Evolutionary conservation across 2,113 vertebrate genomes (phyloP).

Genomic region (Sceloporus tristichus): DNA sequence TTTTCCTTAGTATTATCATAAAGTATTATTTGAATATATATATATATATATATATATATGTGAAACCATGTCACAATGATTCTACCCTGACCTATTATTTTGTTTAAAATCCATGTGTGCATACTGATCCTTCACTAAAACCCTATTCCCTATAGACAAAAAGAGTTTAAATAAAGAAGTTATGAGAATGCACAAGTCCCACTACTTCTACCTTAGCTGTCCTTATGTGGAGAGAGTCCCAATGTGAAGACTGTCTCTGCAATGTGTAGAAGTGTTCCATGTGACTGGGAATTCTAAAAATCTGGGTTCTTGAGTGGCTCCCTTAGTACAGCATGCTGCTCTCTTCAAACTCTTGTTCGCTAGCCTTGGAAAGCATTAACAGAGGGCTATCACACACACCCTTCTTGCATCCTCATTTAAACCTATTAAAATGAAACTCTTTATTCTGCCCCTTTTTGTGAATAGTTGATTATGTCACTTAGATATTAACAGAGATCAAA

Average conservation of each 20-base stretch:
- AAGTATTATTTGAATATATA: background rate
- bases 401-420: too few species aligned
- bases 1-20: background rate
- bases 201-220: background rate
- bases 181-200: background rate
- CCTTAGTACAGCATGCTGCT: too few species aligned
- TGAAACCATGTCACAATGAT: background rate
- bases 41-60: too few species aligned
- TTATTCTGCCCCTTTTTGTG: background rate
- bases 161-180: background rate
- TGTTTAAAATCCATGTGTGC: background rate
- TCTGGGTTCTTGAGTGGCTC: too few species aligned
- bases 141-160: background rate
- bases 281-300: too few species aligned
- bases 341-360: background rate
- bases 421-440: background rate
- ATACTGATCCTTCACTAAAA: background rate
- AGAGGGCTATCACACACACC: too few species aligned
- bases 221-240: background rate
- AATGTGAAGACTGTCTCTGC: background rate
- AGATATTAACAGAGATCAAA: background rate
- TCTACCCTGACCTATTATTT: background rate
- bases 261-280: too few species aligned
- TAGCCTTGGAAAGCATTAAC: too few species aligned
- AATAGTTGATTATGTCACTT: background rate